Evolutionary conservation across 2,113 vertebrate genomes (phyloP), one percentile per base, ranked within the genome.

Genomic region (Microcebus murinus): DNA sequence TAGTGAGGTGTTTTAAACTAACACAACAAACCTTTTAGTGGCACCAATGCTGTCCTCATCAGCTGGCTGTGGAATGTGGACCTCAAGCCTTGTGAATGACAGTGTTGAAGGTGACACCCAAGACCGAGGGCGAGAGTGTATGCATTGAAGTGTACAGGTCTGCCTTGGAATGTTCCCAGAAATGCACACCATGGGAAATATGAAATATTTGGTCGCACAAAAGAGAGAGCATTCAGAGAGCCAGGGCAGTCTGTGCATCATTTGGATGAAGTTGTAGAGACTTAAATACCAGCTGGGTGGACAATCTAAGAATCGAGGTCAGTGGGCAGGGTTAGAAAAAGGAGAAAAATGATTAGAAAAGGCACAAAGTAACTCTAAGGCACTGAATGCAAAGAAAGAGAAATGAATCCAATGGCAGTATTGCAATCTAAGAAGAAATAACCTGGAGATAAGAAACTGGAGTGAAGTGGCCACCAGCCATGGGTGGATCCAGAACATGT

Each of bases 401-500:
- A 45, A 31, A 68, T 79, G n/a, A 13, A 8, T 71, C 42, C n/a
- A 65, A 17, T 9, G 14, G 31, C 15, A 84, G 3, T 17, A 76
- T 6, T 42, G 21, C 13, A 5, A 42, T 42, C 42, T 82, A 13
- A 79, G 48, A 87, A 86, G 39, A 94, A 70, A 63, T 65, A 82
- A 31, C 2, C 48, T 34, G 7, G 48, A 77, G 6, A 52, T 0
- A 6, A 27, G 48, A 71, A 76, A 34, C 0, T 13, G 39, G 29
- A 25, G 3, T 65, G 57, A 29, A 45, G 59, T 8, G 5, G 13
- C 13, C 25, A 42, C 74, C 52, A 71, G 67, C 71, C 68, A 25
- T 0, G 4, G 23, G 21, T 61, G 74, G 52, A 45, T 50, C 76
- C 10, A 27, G 50, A 48, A 10, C 13, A 4, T 0, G 0, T 29